Conservation (phyloP, 2,888 invertebrate species). For the Ophion ventricosus region DNA sequence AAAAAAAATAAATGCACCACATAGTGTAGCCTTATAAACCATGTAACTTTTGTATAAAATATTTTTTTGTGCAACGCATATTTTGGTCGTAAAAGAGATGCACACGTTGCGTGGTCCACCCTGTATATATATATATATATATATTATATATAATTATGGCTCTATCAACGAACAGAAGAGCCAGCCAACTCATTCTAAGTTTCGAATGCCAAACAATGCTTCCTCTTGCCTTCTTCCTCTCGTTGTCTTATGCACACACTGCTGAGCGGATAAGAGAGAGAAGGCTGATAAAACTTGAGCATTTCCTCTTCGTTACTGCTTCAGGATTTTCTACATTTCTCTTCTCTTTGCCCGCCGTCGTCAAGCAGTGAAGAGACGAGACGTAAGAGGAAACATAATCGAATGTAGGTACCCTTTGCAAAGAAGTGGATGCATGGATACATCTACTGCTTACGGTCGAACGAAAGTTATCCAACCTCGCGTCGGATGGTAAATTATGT, state of each 20-base stretch:
- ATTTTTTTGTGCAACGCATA: too few relatives aligned
- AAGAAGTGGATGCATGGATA: neutral
- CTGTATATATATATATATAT: slow-evolving; percentile 23
- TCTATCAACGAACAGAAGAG: slow-evolving; percentile 47
- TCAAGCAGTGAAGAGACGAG: neutral
- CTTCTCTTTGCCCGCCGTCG: neutral
- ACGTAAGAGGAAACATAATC: slow-evolving; percentile 47
- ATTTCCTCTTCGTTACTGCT: slow-evolving; percentile 36
- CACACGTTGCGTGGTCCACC: too few relatives aligned
- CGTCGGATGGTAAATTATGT: neutral
- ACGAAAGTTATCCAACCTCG: neutral
- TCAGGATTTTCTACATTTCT: neutral
- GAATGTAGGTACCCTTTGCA: slow-evolving; percentile 37
- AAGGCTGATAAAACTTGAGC: slow-evolving; percentile 29
- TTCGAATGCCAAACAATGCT: slow-evolving; percentile 64
- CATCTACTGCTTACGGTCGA: neutral
- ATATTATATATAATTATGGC: neutral
- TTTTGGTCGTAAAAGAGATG: too few relatives aligned
- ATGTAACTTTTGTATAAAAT: too few relatives aligned
- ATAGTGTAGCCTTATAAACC: too few relatives aligned
- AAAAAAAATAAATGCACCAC: too few relatives aligned
- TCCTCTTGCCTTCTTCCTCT: slow-evolving; percentile 13
- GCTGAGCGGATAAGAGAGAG: slow-evolving; percentile 3
- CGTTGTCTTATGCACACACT: neutral
- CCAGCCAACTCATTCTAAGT: slow-evolving; percentile 66